Base-by-base conservation (phyloP, 2,888 invertebrate genomes). In the Mimachlamys varia region DNA sequence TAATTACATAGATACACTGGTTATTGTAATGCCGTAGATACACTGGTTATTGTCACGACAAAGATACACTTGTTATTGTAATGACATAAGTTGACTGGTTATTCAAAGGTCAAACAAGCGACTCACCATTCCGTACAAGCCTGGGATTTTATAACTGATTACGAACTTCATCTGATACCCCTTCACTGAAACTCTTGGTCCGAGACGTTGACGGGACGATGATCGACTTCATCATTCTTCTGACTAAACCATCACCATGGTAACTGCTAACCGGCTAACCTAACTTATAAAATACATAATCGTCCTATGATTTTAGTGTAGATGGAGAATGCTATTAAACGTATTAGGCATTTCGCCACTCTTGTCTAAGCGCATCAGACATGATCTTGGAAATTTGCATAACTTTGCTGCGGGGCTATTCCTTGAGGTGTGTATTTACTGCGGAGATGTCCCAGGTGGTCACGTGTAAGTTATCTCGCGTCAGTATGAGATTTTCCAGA, bases 301-400 rank as follows among this genome's bases (percentile, higher is more conserved):
- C 33, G 10, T 12, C 17, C 10, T 22, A 15, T 76, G 22, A 27
- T 76, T 76, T 33, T 76, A 22, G 76, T 76, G 76, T 76, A 76
- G 76, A 76, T 76, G 33, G 76, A 76, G 22, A 76, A 76, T 27
- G 76, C 76, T 76, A 76, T 76, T 76, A 76, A 76, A 76, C 27
- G 27, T 76, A 76, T 76, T 76, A 76, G 76, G 76, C 76, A 76
- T 76, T 76, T 76, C 76, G 76, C 76, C 76, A 76, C 76, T 76
- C 76, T 76, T 76, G 76, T 76, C 76, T 76, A 76, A 76, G 76
- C 76, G 76, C 76, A 33, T 76, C 76, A 76, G 76, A 76, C 76
- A 76, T 76, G 76, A 76, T 76, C 22, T 76, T 13, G 76, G 33
- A 76, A 58, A 76, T 76, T 76, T 76, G 76, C 76, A 76, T 76